phyloP scores from a whole-genome alignment of 2,797 vertebrate species.

The Lutjanus campechanus region DNA sequence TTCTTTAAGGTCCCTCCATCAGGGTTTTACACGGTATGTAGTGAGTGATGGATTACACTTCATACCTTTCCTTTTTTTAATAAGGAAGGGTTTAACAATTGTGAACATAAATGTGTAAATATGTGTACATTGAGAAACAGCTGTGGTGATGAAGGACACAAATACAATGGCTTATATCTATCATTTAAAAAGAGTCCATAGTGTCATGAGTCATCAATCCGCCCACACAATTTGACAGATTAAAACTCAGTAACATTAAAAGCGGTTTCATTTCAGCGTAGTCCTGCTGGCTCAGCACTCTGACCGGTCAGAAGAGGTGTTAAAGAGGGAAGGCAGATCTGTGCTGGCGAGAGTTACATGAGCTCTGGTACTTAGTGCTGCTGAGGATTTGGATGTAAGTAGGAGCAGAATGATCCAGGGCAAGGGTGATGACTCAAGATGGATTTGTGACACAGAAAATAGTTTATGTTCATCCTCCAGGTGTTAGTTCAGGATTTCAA shows the following conservation, averaged over 20 bases:
- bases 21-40: background rate
- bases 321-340: constrained; percentile 76
- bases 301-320: constrained; percentile 63
- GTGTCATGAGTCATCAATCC: constrained; percentile 23
- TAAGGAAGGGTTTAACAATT: background rate
- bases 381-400: constrained; percentile 73
- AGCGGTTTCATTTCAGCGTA: constrained; percentile 56
- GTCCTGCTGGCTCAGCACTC: constrained; percentile 66
- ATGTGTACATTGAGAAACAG: background rate
- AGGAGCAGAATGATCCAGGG: constrained; percentile 70
- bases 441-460: constrained; percentile 68
- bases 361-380: constrained; percentile 72
- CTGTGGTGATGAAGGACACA: background rate
- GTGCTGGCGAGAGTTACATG: constrained; percentile 72
- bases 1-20: background rate
- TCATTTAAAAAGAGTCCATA: constrained; percentile 22
- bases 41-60: background rate
- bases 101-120: background rate
- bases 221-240: constrained; percentile 44
- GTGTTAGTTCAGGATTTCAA: constrained; percentile 29
- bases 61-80: background rate
- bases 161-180: background rate
- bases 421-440: constrained; percentile 63
- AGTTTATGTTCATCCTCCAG: constrained; percentile 46
- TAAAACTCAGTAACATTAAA: constrained; percentile 59